A percentile compares a stretch with the other conserved stretches of the same genome.
Evolutionary conservation across 2,113 vertebrate species (phyloP).

Genomic region (Aegithalos caudatus): DNA sequence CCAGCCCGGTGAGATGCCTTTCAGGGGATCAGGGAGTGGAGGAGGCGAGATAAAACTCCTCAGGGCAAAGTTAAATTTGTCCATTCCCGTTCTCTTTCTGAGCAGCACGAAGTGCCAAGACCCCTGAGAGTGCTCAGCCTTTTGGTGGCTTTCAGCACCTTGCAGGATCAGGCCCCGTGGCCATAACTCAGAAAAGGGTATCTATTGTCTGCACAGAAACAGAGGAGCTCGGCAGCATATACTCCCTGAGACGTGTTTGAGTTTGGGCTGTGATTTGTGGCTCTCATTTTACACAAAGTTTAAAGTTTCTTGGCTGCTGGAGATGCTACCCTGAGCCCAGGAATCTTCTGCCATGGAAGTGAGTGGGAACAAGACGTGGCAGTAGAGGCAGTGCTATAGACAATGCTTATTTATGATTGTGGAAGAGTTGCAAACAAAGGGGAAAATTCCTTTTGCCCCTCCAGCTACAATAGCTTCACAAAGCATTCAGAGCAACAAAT

Average conservation of each 20-base stretch:
- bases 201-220: neutral
- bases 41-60: neutral
- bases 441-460: conserved; percentile 17
- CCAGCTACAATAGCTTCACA: conserved; percentile 15
- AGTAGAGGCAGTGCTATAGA: conserved; percentile 15
- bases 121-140: neutral
- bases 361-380: conserved; percentile 28
- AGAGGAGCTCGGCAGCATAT: neutral
- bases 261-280: neutral
- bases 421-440: conserved; percentile 37
- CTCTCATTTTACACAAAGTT: neutral
- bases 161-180: neutral
- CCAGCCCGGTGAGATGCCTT: neutral
- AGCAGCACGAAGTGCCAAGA: neutral
- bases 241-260: neutral
- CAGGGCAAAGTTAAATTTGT: neutral
- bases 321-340: neutral
- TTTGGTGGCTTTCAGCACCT: conserved; percentile 15
- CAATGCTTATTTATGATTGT: conserved; percentile 46
- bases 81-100: neutral
- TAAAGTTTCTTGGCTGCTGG: conserved; percentile 19
- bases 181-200: conserved; percentile 1
- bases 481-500: conserved; percentile 15
- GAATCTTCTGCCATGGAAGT: conserved; percentile 12
- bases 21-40: neutral